A percentile compares a stretch with the other conserved stretches of the same genome.
These are phyloP conservation scores for Allobates femoralis DNA, from an alignment of 2,797 vertebrate genomes.

Conservation along the genomic window DNA sequence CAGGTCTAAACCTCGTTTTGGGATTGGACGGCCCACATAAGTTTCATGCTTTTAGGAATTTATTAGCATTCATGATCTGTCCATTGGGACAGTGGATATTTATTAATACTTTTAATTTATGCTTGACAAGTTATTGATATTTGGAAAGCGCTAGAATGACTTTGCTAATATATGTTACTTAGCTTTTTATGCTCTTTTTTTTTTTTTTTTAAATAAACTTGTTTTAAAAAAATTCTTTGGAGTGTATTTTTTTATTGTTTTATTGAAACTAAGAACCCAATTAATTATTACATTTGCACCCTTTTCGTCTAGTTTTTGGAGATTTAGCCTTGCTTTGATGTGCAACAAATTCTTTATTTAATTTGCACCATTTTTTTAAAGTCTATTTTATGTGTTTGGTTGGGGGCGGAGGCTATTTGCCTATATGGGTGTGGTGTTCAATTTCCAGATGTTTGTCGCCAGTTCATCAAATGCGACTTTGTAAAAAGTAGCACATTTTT, in stretches of 20 bases:
- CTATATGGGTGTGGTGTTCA: too few relatives aligned
- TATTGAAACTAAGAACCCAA: too few relatives aligned
- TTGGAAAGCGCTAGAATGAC: conserved; percentile 65
- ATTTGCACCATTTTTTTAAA: too few relatives aligned
- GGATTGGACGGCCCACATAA: conserved; percentile 76
- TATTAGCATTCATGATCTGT: conserved; percentile 65
- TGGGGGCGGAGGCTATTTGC: too few relatives aligned
- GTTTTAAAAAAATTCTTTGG: conserved; percentile 57
- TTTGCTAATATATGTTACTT: conserved; percentile 68
- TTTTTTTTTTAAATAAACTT: conserved; percentile 66
- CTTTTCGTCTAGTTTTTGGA: too few relatives aligned
- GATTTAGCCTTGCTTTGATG: too few relatives aligned
- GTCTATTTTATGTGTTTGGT: too few relatives aligned
- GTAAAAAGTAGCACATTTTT: too few relatives aligned
- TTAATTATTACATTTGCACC: too few relatives aligned
- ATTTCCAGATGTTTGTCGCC: too few relatives aligned
- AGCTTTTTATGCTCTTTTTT: conserved; percentile 72
- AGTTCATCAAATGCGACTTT: too few relatives aligned
- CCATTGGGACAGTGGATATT: conserved; percentile 61
- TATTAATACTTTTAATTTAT: conserved; percentile 64
- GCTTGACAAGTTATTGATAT: conserved; percentile 70
- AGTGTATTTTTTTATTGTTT: neutral
- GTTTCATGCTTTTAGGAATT: conserved; percentile 60
- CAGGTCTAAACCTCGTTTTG: conserved; percentile 79
- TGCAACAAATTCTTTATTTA: too few relatives aligned